Percentiles rank a stretch among this genome's conserved stretches.
Evolutionary conservation across 2,888 invertebrate genomes (phyloP).

Genomic region (Cremastinae sp.): DNA sequence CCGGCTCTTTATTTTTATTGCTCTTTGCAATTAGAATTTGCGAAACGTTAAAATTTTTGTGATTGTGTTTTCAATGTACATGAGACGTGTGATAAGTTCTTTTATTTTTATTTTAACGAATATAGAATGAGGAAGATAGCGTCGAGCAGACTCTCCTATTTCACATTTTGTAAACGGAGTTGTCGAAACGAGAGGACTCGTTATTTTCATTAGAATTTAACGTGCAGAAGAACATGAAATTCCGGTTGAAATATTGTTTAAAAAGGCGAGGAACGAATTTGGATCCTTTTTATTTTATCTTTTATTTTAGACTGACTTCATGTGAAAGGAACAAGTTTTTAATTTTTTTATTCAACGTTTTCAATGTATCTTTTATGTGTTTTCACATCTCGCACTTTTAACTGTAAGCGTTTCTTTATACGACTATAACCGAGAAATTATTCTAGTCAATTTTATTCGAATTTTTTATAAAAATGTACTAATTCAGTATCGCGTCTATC

Average conservation of each 20-base stretch:
- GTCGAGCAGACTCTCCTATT: constrained; percentile 32
- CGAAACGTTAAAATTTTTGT: constrained; percentile 29
- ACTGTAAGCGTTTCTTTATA: constrained; percentile 49
- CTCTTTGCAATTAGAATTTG: constrained; percentile 27
- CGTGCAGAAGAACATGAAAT: neutral
- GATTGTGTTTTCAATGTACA: constrained; percentile 30
- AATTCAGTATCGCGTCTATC: constrained; percentile 28
- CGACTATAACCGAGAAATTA: constrained; percentile 28
- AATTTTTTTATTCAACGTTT: constrained; percentile 37
- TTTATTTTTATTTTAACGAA: constrained; percentile 11
- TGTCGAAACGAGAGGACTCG: neutral
- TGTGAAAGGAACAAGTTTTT: constrained; percentile 23
- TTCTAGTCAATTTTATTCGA: constrained; percentile 44
- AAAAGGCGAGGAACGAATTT: constrained; percentile 37
- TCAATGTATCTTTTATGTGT: constrained; percentile 51
- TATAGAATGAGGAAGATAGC: constrained; percentile 22
- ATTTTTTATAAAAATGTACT: constrained; percentile 38
- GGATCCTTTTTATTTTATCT: constrained; percentile 44
- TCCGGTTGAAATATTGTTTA: constrained; percentile 16
- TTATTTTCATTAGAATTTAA: too few relatives aligned
- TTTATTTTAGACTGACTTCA: constrained; percentile 53
- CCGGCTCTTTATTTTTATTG: constrained; percentile 14
- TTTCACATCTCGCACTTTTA: constrained; percentile 27
- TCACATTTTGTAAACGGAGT: constrained; percentile 39
- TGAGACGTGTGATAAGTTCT: constrained; percentile 34